Base-by-base conservation (phyloP, 2,888 invertebrate genomes). In the Dolichomitus sp. region DNA sequence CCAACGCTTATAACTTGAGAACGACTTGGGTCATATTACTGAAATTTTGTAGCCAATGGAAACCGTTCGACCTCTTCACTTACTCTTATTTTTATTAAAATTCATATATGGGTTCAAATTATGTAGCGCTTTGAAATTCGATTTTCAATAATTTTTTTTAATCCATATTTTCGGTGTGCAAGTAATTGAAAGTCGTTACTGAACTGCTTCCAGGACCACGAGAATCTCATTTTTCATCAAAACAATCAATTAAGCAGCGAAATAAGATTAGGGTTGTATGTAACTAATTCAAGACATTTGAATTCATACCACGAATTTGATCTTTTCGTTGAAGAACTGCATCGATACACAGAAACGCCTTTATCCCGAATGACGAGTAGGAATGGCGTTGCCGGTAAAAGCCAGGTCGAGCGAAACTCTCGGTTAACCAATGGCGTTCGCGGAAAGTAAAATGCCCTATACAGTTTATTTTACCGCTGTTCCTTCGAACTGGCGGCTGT, bases 401-500 rank as follows among this genome's bases (percentile, higher is more conserved):
- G 80, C 17, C 69, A 73, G 66, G 80, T 76, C 78, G 72, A 83
- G 75, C 72, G 84, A 84, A 84, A 85, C 75, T 80, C 74, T 78
- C 70, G 80, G 68, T 87, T 84, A 86, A 84, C 91, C 91, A 91
- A 91, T 90, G 84, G 82, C 86, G 88, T 84, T 76, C 74, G 79
- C 76, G 79, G 85, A 86, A 88, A 87, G 85, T 88, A 89, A 91
- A 92, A 91, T 90, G 89, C 85, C 87, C 91, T 89, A 90, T 92
- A 92, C 92, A 92, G 89, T 92, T 92, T 92, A 92, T 92, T 92
- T 89, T 88, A 87, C 87, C 88, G 81, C 84, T 79, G 88, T 86
- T 90, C 81, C 86, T 76, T 86, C 87, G 88, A 90, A 90, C 87
- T 84, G 86, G 85, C 86, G 83, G 83, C 85, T 78, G 87, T 66